phyloP scores from a whole-genome alignment of 2,888 invertebrate species.

The Nineta flava region DNA sequence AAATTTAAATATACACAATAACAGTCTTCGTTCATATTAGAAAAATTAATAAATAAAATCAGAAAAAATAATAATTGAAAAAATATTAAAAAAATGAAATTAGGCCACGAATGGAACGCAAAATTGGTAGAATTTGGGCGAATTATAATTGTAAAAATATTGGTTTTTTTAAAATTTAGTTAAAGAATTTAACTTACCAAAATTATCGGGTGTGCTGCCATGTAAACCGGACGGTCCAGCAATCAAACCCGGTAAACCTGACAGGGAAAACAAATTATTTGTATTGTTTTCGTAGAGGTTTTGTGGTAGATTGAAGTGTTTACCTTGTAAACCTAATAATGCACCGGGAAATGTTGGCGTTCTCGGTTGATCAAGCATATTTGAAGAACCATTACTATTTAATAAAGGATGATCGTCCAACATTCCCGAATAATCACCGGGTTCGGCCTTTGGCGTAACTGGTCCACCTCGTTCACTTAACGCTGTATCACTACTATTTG shows the following conservation, averaged over 20 bases:
- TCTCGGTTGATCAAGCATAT: slow-evolving; percentile 45
- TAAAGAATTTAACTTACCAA: slow-evolving; percentile 36
- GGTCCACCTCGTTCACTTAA: slow-evolving; percentile 51
- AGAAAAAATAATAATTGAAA: not conserved
- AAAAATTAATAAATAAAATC: not conserved
- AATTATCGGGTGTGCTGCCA: slow-evolving; percentile 52
- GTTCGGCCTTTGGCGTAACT: slow-evolving; percentile 57
- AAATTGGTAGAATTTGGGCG: slow-evolving; percentile 4
- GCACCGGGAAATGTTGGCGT: slow-evolving; percentile 64
- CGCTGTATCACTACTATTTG: slow-evolving; percentile 69
- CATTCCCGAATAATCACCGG: slow-evolving; percentile 42
- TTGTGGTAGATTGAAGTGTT: slow-evolving; percentile 8
- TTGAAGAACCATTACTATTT: slow-evolving; percentile 37
- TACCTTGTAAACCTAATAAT: slow-evolving; percentile 67
- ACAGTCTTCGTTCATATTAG: not conserved
- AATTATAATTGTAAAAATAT: not conserved
- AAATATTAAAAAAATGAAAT: not conserved
- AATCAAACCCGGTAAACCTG: slow-evolving; percentile 54
- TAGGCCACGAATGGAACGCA: slow-evolving; percentile 1
- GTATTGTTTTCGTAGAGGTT: not conserved
- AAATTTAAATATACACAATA: not conserved
- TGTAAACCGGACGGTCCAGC: slow-evolving; percentile 78
- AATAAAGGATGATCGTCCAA: slow-evolving; percentile 47
- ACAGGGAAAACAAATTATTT: slow-evolving; percentile 11
- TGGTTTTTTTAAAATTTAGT: not conserved